phyloP scores from a whole-genome alignment of 1,140 invertebrate genomes.

The Homalodisca vitripennis region DNA sequence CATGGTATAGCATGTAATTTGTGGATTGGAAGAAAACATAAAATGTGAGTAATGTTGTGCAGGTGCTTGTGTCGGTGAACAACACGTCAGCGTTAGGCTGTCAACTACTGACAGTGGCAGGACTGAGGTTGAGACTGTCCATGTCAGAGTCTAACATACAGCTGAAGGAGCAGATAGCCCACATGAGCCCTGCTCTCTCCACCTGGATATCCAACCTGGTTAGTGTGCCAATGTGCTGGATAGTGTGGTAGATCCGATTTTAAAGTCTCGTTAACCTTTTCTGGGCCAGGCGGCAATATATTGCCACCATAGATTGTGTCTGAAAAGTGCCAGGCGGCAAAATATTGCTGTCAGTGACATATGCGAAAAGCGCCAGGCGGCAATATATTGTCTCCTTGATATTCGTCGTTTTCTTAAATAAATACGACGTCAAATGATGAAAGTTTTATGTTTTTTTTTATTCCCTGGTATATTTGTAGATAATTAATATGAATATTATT shows the following conservation, averaged over 20 bases:
- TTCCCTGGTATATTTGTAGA: no score
- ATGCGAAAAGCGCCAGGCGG: no score
- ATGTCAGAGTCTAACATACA: conserved; percentile 55
- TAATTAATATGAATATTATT: no score
- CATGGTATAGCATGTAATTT: no score
- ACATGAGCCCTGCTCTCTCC: conserved; percentile 64
- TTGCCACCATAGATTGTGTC: neutral
- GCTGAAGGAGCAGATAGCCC: conserved; percentile 61
- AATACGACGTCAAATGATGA: no score
- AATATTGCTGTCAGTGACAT: neutral
- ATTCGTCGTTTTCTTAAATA: neutral
- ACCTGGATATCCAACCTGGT: conserved; percentile 70
- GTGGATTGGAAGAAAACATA: no score
- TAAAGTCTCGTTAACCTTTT: no score
- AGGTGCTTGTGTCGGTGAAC: conserved; percentile 62
- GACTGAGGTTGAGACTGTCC: conserved; percentile 65
- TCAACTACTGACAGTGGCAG: conserved; percentile 66
- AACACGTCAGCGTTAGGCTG: conserved; percentile 62
- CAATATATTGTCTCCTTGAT: neutral
- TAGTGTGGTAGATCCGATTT: neutral
- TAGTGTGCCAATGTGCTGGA: conserved; percentile 45
- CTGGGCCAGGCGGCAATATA: no score
- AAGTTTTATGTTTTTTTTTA: no score
- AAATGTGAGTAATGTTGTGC: no score
- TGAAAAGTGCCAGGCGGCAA: neutral